phyloP scores from a whole-genome alignment of 2,888 invertebrate genomes.

The Augochlorella aurata region DNA sequence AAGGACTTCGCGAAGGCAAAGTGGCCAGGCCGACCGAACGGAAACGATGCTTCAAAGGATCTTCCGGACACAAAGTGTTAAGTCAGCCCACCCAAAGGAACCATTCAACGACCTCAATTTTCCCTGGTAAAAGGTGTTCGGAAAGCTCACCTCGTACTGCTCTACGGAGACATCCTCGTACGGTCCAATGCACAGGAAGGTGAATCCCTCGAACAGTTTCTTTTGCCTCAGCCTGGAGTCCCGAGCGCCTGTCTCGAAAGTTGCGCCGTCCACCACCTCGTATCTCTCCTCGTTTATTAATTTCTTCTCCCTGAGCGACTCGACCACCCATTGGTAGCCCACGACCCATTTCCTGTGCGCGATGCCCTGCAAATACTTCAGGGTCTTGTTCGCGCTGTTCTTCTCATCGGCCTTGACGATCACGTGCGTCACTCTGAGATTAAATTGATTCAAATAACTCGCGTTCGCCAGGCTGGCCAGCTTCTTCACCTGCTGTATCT shows the following conservation, averaged over 20 bases:
- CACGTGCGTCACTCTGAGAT: slow-evolving; percentile 71
- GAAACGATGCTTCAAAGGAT: not conserved
- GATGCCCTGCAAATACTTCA: slow-evolving; percentile 76
- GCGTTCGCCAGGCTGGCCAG: slow-evolving; percentile 63
- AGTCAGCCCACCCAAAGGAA: slow-evolving; percentile 6
- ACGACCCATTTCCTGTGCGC: slow-evolving; percentile 74
- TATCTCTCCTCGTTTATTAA: slow-evolving; percentile 71
- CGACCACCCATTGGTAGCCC: slow-evolving; percentile 70
- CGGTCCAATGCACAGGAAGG: slow-evolving; percentile 71
- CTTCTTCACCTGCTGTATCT: slow-evolving; percentile 62
- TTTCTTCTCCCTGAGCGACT: slow-evolving; percentile 59
- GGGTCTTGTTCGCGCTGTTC: slow-evolving; percentile 64
- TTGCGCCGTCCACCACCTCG: slow-evolving; percentile 70
- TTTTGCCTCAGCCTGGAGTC: slow-evolving; percentile 66
- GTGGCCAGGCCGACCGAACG: not conserved
- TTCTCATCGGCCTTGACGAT: slow-evolving; percentile 65
- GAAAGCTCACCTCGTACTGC: slow-evolving; percentile 68
- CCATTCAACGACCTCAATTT: slow-evolving; percentile 8
- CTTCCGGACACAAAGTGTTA: slow-evolving; percentile 2
- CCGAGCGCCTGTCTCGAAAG: slow-evolving; percentile 67
- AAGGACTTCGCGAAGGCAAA: not conserved
- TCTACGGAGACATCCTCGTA: slow-evolving; percentile 62
- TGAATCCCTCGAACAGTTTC: slow-evolving; percentile 70
- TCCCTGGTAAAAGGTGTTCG: not conserved
- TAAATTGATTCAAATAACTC: slow-evolving; percentile 63